Conservation (phyloP, 2,888 invertebrate species). For the Neocrepidodera transversa region DNA sequence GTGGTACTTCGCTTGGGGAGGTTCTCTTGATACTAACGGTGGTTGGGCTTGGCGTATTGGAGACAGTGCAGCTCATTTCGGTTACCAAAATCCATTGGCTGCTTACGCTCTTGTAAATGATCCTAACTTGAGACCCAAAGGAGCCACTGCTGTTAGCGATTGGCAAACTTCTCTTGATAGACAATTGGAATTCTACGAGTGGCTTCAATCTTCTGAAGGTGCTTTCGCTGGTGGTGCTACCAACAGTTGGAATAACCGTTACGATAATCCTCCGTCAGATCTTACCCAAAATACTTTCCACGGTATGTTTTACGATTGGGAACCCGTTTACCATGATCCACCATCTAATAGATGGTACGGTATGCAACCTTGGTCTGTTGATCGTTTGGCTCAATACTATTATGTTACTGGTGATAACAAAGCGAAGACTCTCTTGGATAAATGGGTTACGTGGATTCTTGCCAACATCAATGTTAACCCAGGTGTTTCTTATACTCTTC, state of each 20-base stretch:
- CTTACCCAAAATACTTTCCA: constrained; percentile 41
- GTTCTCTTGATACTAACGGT: constrained; percentile 33
- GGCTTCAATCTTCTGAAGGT: constrained; percentile 42
- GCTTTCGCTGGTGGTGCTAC: constrained; percentile 47
- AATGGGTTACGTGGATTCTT: constrained; percentile 44
- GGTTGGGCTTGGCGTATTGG: constrained; percentile 47
- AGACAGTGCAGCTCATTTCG: constrained; percentile 45
- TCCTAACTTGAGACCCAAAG: constrained; percentile 39
- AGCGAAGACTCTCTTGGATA: constrained; percentile 40
- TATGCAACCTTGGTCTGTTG: constrained; percentile 47
- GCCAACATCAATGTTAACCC: constrained; percentile 32
- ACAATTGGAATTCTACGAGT: constrained; percentile 45
- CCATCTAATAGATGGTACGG: constrained; percentile 48
- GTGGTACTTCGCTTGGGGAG: constrained; percentile 47
- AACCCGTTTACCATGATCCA: constrained; percentile 46
- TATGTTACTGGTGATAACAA: constrained; percentile 41
- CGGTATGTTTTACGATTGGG: too few species aligned
- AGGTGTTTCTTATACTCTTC: constrained; percentile 38
- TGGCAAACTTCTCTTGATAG: constrained; percentile 43
- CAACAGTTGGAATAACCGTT: constrained; percentile 46
- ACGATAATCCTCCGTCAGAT: constrained; percentile 40
- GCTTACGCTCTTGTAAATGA: constrained; percentile 41
- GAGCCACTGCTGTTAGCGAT: constrained; percentile 41
- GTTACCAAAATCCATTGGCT: constrained; percentile 46
- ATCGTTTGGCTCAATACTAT: constrained; percentile 46